phyloP scores from a whole-genome alignment of 1,140 invertebrate genomes.

The Brachionus plicatilis region DNA sequence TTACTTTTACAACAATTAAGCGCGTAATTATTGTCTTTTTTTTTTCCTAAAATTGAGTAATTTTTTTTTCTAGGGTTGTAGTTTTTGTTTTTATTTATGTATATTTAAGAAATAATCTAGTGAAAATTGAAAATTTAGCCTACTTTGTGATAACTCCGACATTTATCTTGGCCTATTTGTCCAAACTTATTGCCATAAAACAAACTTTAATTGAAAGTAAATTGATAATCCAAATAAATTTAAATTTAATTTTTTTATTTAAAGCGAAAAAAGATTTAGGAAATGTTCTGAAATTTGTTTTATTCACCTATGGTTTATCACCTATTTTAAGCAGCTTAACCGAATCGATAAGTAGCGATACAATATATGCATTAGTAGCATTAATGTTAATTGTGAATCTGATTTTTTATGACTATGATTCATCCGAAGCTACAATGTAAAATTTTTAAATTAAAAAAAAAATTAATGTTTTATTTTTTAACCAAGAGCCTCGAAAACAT shows the following conservation, averaged over 20 bases:
- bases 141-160: not conserved
- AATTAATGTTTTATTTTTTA: constrained; percentile 54
- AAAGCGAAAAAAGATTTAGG: constrained; percentile 46
- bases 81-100: constrained; percentile 43
- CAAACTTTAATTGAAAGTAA: constrained; percentile 47
- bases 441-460: constrained; percentile 32
- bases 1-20: constrained; percentile 64
- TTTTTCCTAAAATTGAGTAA: not conserved
- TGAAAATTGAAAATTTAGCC: constrained; percentile 33
- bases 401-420: constrained; percentile 83
- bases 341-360: constrained; percentile 89
- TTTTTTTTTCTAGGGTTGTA: constrained; percentile 39
- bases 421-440: constrained; percentile 64
- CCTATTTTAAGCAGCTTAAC: constrained; percentile 88
- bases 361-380: constrained; percentile 80
- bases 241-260: not conserved
- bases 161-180: constrained; percentile 43
- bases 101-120: constrained; percentile 38
- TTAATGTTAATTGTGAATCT: constrained; percentile 78
- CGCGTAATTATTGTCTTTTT: not conserved
- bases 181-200: constrained; percentile 43
- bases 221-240: constrained; percentile 44
- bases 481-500: constrained; percentile 65
- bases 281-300: constrained; percentile 64
- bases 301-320: constrained; percentile 76